Percentiles rank a stretch among this genome's conserved stretches.
These are phyloP conservation scores for Eonycteris spelaea DNA, from an alignment of 2,113 vertebrate species.

Conservation along the genomic window DNA sequence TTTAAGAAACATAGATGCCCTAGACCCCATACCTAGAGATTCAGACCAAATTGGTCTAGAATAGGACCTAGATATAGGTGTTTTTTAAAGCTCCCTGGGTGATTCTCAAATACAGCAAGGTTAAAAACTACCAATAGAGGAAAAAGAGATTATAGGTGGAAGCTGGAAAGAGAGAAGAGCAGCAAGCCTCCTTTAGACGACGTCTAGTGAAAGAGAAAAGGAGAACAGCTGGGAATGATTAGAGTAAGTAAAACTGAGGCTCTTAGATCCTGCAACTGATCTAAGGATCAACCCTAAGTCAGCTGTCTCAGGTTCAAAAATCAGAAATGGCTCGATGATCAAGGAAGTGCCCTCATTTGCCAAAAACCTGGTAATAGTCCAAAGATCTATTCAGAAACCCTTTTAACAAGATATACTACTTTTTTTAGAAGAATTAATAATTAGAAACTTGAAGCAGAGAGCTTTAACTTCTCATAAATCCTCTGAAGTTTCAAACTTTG, in stretches of 20 bases:
- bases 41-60: not conserved
- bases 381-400: not conserved
- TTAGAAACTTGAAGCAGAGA: constrained; percentile 17
- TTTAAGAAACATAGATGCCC: not conserved
- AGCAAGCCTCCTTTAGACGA: not conserved
- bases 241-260: not conserved
- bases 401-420: not conserved
- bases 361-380: constrained; percentile 1
- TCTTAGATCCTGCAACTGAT: not conserved
- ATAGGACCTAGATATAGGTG: not conserved
- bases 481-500: constrained; percentile 17
- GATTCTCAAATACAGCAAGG: not conserved
- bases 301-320: not conserved
- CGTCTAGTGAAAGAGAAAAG: not conserved
- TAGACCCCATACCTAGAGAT: not conserved
- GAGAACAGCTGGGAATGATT: not conserved
- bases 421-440: not conserved
- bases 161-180: not conserved
- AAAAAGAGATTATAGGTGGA: not conserved
- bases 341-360: not conserved
- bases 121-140: not conserved
- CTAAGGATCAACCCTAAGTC: not conserved
- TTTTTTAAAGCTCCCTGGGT: not conserved
- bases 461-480: constrained; percentile 8
- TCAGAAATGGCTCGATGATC: not conserved